Conservation (phyloP, 2,888 invertebrate genomes). For the Bellardia pandia region DNA sequence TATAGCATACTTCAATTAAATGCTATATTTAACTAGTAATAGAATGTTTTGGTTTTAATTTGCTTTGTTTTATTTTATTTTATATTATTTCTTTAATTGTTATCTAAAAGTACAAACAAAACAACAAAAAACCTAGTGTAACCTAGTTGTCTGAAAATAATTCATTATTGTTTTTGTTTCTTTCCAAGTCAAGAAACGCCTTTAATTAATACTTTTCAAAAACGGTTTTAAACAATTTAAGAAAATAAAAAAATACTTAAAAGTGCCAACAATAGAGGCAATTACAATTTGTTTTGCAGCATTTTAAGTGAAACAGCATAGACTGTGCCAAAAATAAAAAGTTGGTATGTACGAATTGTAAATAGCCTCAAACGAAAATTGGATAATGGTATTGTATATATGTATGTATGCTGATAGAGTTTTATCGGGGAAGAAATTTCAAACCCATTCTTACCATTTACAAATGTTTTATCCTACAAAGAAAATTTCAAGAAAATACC, state of each 20-base stretch:
- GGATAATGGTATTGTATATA: background rate
- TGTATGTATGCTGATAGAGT: too few relatives aligned
- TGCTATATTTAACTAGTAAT: background rate
- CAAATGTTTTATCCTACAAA: too few relatives aligned
- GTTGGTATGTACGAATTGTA: background rate
- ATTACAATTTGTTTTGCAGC: background rate
- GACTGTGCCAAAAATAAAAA: background rate
- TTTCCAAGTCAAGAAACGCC: slow-evolving; percentile 53
- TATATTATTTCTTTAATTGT: slow-evolving; percentile 22
- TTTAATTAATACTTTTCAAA: slow-evolving; percentile 62
- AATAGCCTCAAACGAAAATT: background rate
- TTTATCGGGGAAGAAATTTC: too few relatives aligned
- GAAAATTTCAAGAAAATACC: too few relatives aligned
- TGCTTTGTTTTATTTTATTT: background rate
- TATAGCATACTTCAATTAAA: background rate
- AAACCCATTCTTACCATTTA: too few relatives aligned
- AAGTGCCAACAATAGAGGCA: background rate
- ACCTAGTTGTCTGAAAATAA: slow-evolving; percentile 26
- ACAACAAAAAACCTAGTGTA: slow-evolving; percentile 17
- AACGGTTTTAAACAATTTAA: background rate
- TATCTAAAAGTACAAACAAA: slow-evolving; percentile 3
- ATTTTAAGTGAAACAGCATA: background rate
- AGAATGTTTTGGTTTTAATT: background rate
- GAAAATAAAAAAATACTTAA: background rate
- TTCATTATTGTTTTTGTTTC: slow-evolving; percentile 11